Evolutionary conservation across 37 sponge, comb jelly and placozoan genomes (phyloP), one percentile per base, ranked within the genome.

Genomic region (Spongilla lacustris): DNA sequence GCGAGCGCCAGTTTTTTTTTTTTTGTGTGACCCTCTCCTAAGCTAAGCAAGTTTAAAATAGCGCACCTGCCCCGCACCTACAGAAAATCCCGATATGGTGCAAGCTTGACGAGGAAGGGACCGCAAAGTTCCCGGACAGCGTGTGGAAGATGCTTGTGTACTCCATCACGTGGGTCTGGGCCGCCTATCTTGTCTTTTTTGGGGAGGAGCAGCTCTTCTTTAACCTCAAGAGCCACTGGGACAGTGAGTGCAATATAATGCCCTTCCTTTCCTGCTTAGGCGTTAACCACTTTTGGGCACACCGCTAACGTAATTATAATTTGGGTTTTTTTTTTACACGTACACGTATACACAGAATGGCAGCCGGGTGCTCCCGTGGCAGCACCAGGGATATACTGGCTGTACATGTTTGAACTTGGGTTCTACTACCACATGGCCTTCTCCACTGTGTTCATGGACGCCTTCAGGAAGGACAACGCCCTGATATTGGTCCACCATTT

Each of bases 71-170:
- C 46, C 8, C 46, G n/a, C n/a, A n/a, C 8, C 8, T 4, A 66
- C 83, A 93, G 94, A 75, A 80, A 12, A 86, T 93, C 28, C 90
- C 94, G 17, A 46, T 32, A 35, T 89, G 84, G 87, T 86, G 83
- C 27, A 46, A 93, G 14, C 24, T 93, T 33, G 48, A 31, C 19
- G 24, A 77, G 72, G 90, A 89, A 21, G 37, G 69, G 32, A 48
- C 81, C 35, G 80, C 81, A 8, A 93, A 93, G 84, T 84, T 93
- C 33, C 90, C 94, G 0, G 94, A 89, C 76, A 93, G 94, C 80
- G 32, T 73, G 24, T 93, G 90, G 90, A 93, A 89, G 81, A 17
- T 25, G 23, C 0, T 75, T 9, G 34, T 87, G 29, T 93, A 89
- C 68, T 31, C 26, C 27, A 22, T 73, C 6, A 84, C 84, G 34